These are phyloP conservation scores for Papilio dardanus DNA, from an alignment of 1,140 invertebrate species.

Conservation along the genomic window DNA sequence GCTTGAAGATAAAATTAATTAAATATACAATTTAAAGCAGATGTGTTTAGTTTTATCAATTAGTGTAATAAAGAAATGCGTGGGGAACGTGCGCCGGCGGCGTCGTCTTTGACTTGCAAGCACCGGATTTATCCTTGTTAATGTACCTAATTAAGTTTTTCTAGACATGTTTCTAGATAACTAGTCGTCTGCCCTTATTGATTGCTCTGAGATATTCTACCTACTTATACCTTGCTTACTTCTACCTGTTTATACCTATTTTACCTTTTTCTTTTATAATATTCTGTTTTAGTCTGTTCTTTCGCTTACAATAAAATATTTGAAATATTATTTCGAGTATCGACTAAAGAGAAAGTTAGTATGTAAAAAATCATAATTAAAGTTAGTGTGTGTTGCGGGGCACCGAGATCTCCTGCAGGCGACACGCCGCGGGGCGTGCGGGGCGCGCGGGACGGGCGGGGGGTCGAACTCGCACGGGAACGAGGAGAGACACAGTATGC, in stretches of 20 bases:
- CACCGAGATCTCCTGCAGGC: conserved; percentile 31
- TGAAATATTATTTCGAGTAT: no score
- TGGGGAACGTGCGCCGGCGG: background rate
- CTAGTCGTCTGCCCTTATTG: background rate
- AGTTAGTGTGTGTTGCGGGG: conserved; percentile 35
- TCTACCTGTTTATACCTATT: background rate
- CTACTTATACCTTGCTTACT: background rate
- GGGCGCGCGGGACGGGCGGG: background rate
- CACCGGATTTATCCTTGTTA: background rate
- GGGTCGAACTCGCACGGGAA: conserved; percentile 27
- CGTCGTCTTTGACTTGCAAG: background rate
- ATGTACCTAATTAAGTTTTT: background rate
- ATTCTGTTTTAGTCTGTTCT: no score
- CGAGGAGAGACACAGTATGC: conserved; percentile 39
- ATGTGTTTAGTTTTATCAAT: background rate
- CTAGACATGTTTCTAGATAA: background rate
- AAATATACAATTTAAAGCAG: no score
- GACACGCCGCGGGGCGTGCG: conserved; percentile 9
- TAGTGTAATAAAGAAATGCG: background rate
- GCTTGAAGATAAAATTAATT: no score
- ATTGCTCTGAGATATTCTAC: background rate
- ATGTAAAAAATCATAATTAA: background rate
- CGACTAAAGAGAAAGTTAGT: no score
- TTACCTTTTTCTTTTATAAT: no score
- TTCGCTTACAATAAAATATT: no score